A percentile compares a stretch with the other conserved stretches of the same genome.
These are phyloP conservation scores for Cybosia mesomella DNA, from an alignment of 2,888 invertebrate species.

Conservation along the genomic window DNA sequence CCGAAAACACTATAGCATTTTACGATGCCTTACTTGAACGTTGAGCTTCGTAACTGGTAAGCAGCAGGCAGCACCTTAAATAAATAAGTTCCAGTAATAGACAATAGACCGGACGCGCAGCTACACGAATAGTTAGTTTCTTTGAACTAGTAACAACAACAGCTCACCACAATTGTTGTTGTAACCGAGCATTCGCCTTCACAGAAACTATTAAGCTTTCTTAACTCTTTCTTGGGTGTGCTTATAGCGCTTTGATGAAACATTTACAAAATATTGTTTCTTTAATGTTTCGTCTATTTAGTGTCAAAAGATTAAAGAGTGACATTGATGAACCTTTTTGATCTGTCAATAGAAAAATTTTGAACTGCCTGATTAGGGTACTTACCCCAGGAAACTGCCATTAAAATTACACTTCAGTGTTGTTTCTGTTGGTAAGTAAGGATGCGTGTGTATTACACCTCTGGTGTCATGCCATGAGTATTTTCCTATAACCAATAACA, in stretches of 20 bases:
- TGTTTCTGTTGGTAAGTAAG: not conserved
- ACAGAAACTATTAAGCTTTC: slow-evolving; percentile 62
- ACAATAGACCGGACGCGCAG: slow-evolving; percentile 75
- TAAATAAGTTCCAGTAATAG: slow-evolving; percentile 64
- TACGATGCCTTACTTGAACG: slow-evolving; percentile 19
- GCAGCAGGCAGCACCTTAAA: slow-evolving; percentile 32
- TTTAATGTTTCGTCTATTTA: slow-evolving; percentile 25
- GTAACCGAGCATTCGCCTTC: slow-evolving; percentile 59
- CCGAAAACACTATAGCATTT: not conserved
- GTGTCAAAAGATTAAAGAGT: slow-evolving; percentile 34
- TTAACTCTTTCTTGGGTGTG: slow-evolving; percentile 36
- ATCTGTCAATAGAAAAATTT: not conserved
- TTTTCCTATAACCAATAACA: not conserved
- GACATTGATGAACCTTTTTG: slow-evolving; percentile 1
- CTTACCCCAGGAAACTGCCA: not conserved
- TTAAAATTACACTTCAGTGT: not conserved
- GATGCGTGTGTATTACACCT: not conserved
- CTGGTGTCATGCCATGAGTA: not conserved
- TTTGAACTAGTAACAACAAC: slow-evolving; percentile 76
- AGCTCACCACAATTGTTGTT: slow-evolving; percentile 62
- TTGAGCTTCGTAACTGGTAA: slow-evolving; percentile 19
- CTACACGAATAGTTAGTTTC: slow-evolving; percentile 77
- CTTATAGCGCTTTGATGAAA: slow-evolving; percentile 44
- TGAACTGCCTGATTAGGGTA: not conserved
- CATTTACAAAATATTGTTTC: slow-evolving; percentile 20